Base-by-base conservation (phyloP, 2,113 vertebrate genomes). In the Ictalurus punctatus region DNA sequence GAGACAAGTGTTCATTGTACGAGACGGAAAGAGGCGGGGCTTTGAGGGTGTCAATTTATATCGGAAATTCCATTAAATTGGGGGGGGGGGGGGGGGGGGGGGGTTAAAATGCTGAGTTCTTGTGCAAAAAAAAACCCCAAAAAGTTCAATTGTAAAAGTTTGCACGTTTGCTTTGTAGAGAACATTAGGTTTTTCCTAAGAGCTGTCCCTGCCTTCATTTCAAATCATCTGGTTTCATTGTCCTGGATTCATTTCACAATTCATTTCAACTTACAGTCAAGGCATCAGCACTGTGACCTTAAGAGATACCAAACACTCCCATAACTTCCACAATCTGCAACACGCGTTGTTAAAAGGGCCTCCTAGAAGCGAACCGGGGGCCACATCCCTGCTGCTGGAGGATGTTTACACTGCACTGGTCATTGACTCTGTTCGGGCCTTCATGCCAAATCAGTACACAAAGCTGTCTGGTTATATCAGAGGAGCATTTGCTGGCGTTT, bases 341-440 rank as follows among this genome's bases (percentile, higher is more conserved):
- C 4, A 7, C 27, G 6, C 30, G 2, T 30, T 30, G 30, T 83
- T 61, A 83, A 61, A 61, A 59, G 21, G 4, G 30, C 12, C 19
- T 73, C 27, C 58, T 44, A 4, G 65, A 54, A 48, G 21, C 44
- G 25, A 76, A 88, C 59, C 34, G 21, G 58, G 71, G 82, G 48
- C 71, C 58, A 58, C 63, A 58, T 71, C 76, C 63, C 79, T 85
- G 59, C 65, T 44, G 58, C 88, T 48, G 44, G 44, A 71, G 90
- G 90, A 90, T 82, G 90, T 92, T 92, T 73, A 92, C 65, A 63
- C 87, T 90, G 69, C 86, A 80, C 59, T 58, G 81, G 79, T 84
- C 86, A 65, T 27, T 80, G 86, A 90, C 90, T 86, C 54, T 7
- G 83, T 84, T 89, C 82, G 48, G 83, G n/a, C 16, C 56, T 73